Evolutionary conservation across 2,113 vertebrate genomes (phyloP).

Genomic region (Noctilio leporinus): DNA sequence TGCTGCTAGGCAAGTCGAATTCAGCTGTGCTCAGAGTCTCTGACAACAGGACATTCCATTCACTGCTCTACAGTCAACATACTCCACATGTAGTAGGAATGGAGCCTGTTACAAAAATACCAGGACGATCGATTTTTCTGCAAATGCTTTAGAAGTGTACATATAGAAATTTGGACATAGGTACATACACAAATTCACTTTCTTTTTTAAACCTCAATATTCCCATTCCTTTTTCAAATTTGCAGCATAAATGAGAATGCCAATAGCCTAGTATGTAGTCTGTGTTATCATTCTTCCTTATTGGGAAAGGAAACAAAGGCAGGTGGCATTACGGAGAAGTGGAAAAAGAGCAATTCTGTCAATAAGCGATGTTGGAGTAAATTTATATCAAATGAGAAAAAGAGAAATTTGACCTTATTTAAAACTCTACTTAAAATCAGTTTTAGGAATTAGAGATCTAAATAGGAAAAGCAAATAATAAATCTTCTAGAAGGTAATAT

Average conservation of each 20-base stretch:
- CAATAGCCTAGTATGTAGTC: constrained; percentile 31
- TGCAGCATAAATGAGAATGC: constrained; percentile 59
- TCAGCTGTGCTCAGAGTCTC: constrained; percentile 59
- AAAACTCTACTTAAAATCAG: neutral
- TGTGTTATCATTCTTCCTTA: neutral
- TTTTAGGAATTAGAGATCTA: neutral
- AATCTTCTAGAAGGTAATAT: neutral
- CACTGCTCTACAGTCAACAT: constrained; percentile 57
- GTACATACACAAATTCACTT: constrained; percentile 4
- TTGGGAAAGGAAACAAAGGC: neutral
- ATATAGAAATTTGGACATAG: neutral
- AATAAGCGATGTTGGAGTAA: neutral
- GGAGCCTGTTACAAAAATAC: constrained; percentile 64
- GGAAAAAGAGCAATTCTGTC: neutral
- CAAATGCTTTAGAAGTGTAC: neutral
- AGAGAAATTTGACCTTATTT: neutral
- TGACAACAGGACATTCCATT: constrained; percentile 67
- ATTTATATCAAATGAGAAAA: neutral
- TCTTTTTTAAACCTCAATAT: constrained; percentile 6
- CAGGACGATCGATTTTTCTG: constrained; percentile 53
- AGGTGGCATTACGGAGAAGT: neutral
- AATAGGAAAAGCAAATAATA: neutral
- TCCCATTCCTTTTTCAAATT: constrained; percentile 11
- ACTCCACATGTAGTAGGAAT: constrained; percentile 56
- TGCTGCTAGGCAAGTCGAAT: constrained; percentile 67